Percentiles rank a stretch among this genome's conserved stretches.
Conservation (phyloP, 2,113 vertebrate genomes). For the Symphodus melops region DNA sequence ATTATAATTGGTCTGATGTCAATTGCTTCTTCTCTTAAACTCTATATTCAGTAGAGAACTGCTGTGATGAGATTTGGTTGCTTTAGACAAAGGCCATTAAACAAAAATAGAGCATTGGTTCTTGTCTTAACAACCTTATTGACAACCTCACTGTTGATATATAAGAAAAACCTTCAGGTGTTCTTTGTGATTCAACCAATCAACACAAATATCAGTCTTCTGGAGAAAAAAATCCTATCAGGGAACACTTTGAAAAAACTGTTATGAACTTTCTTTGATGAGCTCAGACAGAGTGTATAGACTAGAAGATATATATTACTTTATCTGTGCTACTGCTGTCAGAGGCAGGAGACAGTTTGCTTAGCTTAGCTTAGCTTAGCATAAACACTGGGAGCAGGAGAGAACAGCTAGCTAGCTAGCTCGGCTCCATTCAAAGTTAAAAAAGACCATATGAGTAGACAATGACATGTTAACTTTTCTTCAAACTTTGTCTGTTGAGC, state of each 20-base stretch:
- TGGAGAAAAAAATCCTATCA: not conserved
- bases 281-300: no score
- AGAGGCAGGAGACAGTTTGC: no score
- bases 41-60: not conserved
- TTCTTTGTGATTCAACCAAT: not conserved
- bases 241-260: not conserved
- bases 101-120: not conserved
- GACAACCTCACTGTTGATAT: not conserved
- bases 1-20: slow-evolving; percentile 23
- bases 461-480: no score
- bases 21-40: not conserved
- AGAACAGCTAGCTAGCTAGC: no score
- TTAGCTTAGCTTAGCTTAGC: no score
- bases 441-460: no score
- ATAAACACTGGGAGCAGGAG: no score
- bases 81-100: not conserved
- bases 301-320: no score
- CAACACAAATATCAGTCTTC: not conserved
- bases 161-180: not conserved
- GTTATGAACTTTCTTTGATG: not conserved
- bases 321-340: no score
- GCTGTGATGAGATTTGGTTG: not conserved
- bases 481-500: no score
- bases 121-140: not conserved
- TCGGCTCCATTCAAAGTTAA: no score